These are phyloP conservation scores for Saccopteryx leptura DNA, from an alignment of 2,113 vertebrate genomes.

Conservation along the genomic window DNA sequence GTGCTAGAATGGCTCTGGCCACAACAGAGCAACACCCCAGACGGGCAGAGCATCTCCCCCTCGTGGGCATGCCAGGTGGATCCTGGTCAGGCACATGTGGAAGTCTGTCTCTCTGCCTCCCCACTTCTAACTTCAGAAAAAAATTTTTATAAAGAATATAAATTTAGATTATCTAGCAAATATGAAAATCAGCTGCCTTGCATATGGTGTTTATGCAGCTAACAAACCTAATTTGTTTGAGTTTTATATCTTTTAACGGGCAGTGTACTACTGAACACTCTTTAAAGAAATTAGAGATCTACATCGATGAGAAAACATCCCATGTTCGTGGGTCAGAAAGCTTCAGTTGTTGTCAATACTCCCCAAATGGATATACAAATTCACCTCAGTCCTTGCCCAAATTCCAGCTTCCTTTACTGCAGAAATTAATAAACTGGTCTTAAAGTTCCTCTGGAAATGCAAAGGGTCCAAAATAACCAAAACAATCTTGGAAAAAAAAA, in stretches of 20 bases:
- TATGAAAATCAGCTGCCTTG: neutral
- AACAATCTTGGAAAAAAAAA: neutral
- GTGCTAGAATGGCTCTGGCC: too few species aligned
- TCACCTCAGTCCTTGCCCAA: neutral
- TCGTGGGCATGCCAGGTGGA: too few species aligned
- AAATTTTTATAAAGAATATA: neutral
- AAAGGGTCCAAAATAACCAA: neutral
- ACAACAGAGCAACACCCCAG: too few species aligned
- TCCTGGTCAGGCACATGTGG: too few species aligned
- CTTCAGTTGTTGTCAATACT: neutral
- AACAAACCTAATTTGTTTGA: neutral
- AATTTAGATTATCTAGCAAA: neutral
- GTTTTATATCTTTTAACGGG: conserved; percentile 40
- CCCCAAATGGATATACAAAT: neutral
- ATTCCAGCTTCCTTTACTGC: neutral
- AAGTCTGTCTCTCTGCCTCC: too few species aligned
- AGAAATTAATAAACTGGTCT: neutral
- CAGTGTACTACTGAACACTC: neutral
- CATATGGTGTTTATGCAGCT: neutral
- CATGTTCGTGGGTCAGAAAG: neutral
- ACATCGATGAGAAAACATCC: conserved; percentile 40
- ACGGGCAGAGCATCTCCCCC: too few species aligned
- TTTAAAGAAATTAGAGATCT: conserved; percentile 21
- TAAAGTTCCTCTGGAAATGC: conserved; percentile 41
- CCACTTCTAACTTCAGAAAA: too few species aligned